Conservation (phyloP, 2,888 invertebrate species). For the Papilio elwesi region DNA sequence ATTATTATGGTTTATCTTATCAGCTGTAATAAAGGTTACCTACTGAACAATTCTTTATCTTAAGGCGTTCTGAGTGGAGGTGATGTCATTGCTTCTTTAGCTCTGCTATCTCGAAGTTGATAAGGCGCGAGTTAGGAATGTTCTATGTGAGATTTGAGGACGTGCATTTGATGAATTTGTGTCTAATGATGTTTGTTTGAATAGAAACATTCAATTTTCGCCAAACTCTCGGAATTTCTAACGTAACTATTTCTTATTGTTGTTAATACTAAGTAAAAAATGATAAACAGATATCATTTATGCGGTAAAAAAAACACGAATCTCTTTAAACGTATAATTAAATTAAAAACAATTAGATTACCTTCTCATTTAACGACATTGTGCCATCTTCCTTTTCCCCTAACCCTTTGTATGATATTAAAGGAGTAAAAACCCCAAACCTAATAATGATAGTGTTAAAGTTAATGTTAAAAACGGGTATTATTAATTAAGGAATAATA, state of each 20-base stretch:
- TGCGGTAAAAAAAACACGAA: no score
- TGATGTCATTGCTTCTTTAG: constrained; percentile 78
- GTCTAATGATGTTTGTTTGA: neutral
- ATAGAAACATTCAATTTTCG: constrained; percentile 12
- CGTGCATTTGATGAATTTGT: constrained; percentile 15
- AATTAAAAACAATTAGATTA: no score
- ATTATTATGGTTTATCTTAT: constrained; percentile 57
- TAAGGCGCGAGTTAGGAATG: constrained; percentile 71
- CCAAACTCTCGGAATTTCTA: constrained; percentile 5
- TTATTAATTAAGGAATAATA: constrained; percentile 19
- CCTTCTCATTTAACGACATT: no score
- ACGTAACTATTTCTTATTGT: neutral
- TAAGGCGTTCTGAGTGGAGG: constrained; percentile 62
- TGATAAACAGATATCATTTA: neutral
- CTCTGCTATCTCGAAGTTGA: constrained; percentile 73
- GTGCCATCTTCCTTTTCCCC: no score
- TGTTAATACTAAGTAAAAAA: neutral
- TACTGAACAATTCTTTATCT: constrained; percentile 78
- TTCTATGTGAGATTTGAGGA: constrained; percentile 51
- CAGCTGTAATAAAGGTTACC: constrained; percentile 65
- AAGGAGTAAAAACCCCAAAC: no score
- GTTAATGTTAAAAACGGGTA: neutral
- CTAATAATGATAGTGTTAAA: neutral
- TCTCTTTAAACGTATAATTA: no score
- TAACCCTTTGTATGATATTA: no score